Percentiles rank a stretch among this genome's conserved stretches.
phyloP scores from a whole-genome alignment of 2,888 invertebrate species.

The Metopia argyrocephala region DNA sequence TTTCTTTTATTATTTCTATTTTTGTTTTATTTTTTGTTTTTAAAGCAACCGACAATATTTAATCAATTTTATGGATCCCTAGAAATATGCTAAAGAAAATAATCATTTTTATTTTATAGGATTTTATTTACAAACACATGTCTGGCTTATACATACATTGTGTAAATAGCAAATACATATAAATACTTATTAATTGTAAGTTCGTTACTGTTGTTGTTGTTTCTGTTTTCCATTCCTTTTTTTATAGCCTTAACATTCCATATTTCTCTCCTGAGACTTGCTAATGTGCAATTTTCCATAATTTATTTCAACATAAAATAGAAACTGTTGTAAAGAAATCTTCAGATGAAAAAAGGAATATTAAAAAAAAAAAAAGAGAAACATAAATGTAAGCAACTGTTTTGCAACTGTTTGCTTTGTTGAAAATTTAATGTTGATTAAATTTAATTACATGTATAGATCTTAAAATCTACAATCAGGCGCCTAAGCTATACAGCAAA shows the following conservation, averaged over 20 bases:
- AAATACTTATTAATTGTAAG: conserved; percentile 28
- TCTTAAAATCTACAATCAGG: not conserved
- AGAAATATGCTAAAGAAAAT: conserved; percentile 23
- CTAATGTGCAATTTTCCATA: not conserved
- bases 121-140: conserved; percentile 31
- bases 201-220: not conserved
- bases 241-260: not conserved
- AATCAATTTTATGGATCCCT: conserved; percentile 39
- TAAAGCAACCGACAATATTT: not conserved
- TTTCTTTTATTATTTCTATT: no score
- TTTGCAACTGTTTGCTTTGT: no score
- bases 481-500: not conserved
- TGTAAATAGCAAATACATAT: not conserved
- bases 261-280: conserved; percentile 10
- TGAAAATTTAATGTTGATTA: conserved; percentile 22
- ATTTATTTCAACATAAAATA: not conserved
- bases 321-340: not conserved
- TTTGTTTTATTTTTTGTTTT: not conserved
- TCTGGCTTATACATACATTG: not conserved
- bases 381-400: no score
- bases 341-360: not conserved
- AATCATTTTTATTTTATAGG: conserved; percentile 15
- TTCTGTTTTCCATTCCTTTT: conserved; percentile 2
- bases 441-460: conserved; percentile 34
- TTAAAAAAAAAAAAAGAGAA: no score